Evolutionary conservation across 2,888 invertebrate species (phyloP).

Genomic region (Pharmacophagus antenor): DNA sequence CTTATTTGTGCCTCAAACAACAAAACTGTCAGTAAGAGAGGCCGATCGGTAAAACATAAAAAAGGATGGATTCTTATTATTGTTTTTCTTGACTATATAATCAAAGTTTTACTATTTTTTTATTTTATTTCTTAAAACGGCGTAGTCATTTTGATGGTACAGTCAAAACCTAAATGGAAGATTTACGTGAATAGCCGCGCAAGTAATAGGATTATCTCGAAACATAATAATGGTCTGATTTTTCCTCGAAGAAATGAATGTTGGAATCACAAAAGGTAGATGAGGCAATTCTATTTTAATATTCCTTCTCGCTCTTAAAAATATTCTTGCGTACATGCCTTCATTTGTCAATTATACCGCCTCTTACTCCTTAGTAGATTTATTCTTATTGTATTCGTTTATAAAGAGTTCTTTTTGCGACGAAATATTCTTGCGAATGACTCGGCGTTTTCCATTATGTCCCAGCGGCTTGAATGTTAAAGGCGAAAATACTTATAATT

Average conservation of each 20-base stretch:
- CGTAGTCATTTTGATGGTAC: slow-evolving; percentile 18
- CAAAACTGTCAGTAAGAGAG: too few species aligned
- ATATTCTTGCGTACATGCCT: slow-evolving; percentile 19
- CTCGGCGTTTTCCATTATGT: neutral
- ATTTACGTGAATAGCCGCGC: slow-evolving; percentile 26
- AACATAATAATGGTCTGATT: slow-evolving; percentile 60
- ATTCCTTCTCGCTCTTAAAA: slow-evolving; percentile 12
- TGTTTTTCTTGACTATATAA: too few species aligned
- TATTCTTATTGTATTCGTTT: neutral
- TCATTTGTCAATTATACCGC: slow-evolving; percentile 17
- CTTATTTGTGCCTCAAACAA: too few species aligned
- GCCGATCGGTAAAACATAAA: too few species aligned
- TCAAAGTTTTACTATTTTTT: too few species aligned
- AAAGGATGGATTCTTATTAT: too few species aligned
- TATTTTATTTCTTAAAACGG: slow-evolving; percentile 1
- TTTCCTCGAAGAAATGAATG: slow-evolving; percentile 41
- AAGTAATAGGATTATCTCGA: slow-evolving; percentile 57
- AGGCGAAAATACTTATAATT: neutral
- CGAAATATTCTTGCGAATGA: neutral
- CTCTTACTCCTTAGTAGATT: neutral
- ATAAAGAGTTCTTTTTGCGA: neutral
- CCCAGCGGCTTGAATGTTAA: neutral
- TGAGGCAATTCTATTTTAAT: slow-evolving; percentile 28
- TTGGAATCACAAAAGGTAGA: slow-evolving; percentile 27
- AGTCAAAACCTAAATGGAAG: slow-evolving; percentile 28